Evolutionary conservation across 92 coral and sea anemone species (phyloP).

Genomic region (Plumapathes pennacea): DNA sequence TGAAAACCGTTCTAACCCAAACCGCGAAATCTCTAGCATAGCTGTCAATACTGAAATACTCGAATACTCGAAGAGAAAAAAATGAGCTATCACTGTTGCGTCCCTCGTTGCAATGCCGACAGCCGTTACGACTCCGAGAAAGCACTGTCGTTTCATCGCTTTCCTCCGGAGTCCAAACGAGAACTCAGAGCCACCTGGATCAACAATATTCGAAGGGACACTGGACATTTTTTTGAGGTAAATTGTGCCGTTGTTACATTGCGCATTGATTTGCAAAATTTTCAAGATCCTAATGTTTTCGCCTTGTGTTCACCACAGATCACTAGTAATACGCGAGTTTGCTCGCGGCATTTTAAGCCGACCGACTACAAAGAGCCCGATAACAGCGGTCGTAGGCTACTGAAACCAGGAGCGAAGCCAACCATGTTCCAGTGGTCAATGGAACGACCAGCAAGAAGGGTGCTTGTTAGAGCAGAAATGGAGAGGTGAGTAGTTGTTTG

Average conservation of each 20-base stretch:
- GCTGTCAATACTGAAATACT: too few relatives aligned
- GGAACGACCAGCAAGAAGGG: not conserved
- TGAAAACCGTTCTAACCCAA: too few relatives aligned
- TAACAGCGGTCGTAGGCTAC: slow-evolving; percentile 8
- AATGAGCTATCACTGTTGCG: slow-evolving; percentile 56
- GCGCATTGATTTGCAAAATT: too few relatives aligned
- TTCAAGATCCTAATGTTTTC: too few relatives aligned
- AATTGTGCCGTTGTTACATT: too few relatives aligned
- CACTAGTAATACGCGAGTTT: slow-evolving; percentile 30
- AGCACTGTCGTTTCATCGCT: slow-evolving; percentile 29
- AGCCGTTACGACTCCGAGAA: slow-evolving; percentile 21
- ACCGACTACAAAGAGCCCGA: slow-evolving; percentile 14
- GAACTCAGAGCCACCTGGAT: too few relatives aligned
- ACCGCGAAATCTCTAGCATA: too few relatives aligned
- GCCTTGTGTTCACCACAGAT: too few relatives aligned
- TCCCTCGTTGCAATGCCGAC: slow-evolving; percentile 46
- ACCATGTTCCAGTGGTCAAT: slow-evolving; percentile 12
- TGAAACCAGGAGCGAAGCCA: slow-evolving; percentile 15
- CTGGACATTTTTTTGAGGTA: too few relatives aligned
- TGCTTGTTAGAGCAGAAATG: slow-evolving; percentile 10
- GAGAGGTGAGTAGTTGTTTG: slow-evolving; percentile 15
- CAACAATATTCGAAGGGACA: too few relatives aligned
- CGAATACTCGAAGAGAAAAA: slow-evolving; percentile 35
- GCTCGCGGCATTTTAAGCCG: slow-evolving; percentile 14
- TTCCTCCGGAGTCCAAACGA: too few relatives aligned